Evolutionary conservation across 2,888 invertebrate species (phyloP).

Genomic region (Dolomedes plantarius): DNA sequence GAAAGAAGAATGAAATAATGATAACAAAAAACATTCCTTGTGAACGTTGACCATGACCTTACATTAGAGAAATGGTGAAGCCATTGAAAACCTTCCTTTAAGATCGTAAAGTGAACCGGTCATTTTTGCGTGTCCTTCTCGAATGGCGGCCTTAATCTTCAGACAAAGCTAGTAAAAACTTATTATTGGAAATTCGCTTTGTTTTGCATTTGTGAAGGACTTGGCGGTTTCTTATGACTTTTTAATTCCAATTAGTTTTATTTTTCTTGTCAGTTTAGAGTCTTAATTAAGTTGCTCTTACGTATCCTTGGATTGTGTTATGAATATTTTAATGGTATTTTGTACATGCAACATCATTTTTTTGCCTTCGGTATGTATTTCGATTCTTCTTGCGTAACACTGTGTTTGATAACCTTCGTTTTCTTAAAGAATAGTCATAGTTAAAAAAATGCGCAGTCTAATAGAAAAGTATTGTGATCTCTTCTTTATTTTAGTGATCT

Average conservation of each 20-base stretch:
- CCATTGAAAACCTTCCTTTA: slow-evolving; percentile 51
- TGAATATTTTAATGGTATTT: slow-evolving; percentile 8
- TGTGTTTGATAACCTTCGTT: too few relatives aligned
- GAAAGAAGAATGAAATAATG: slow-evolving; percentile 21
- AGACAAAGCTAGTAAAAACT: slow-evolving; percentile 55
- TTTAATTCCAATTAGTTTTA: slow-evolving; percentile 51
- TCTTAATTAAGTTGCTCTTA: slow-evolving; percentile 21
- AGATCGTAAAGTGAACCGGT: slow-evolving; percentile 55
- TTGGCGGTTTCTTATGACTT: slow-evolving; percentile 14
- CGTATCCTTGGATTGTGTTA: background rate
- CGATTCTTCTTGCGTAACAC: too few relatives aligned
- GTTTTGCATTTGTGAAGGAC: slow-evolving; percentile 28
- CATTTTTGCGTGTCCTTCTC: slow-evolving; percentile 62
- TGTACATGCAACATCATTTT: too few relatives aligned
- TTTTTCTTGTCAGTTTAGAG: slow-evolving; percentile 17
- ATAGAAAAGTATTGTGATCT: too few relatives aligned
- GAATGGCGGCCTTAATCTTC: slow-evolving; percentile 24
- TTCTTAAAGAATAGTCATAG: too few relatives aligned
- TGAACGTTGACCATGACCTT: slow-evolving; percentile 56
- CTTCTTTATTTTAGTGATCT: too few relatives aligned
- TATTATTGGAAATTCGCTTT: slow-evolving; percentile 44
- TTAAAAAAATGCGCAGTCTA: too few relatives aligned
- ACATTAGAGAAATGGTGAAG: slow-evolving; percentile 58
- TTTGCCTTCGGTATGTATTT: too few relatives aligned
- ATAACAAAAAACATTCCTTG: slow-evolving; percentile 27